phyloP scores from a whole-genome alignment of 2,888 invertebrate species.

The Adelphocoris suturalis region DNA sequence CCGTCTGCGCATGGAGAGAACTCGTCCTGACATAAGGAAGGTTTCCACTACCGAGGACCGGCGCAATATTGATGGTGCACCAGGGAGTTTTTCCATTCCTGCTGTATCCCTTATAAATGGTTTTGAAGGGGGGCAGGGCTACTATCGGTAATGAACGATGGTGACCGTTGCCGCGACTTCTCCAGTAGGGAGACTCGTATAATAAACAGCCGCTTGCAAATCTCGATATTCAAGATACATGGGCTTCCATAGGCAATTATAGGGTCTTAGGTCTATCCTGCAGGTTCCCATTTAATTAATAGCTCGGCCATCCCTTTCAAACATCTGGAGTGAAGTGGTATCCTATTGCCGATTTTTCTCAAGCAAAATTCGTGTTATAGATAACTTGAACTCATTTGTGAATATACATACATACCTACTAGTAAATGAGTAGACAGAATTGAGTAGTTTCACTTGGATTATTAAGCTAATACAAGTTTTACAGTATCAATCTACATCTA shows the following conservation, averaged over 20 bases:
- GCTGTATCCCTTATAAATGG: conserved; percentile 35
- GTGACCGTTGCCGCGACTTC: conserved; percentile 28
- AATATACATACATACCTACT: too few species aligned
- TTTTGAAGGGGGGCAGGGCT: not conserved
- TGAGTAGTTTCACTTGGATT: too few species aligned
- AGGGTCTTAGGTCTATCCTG: not conserved
- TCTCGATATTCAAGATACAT: conserved; percentile 55
- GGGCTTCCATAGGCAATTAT: conserved; percentile 30
- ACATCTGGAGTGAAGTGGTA: not conserved
- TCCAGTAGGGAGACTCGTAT: conserved; percentile 6
- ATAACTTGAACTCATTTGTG: too few species aligned
- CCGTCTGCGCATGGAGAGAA: conserved; percentile 1
- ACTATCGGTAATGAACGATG: conserved; percentile 42
- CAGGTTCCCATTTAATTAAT: not conserved
- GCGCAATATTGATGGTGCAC: conserved; percentile 36
- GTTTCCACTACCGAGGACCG: conserved; percentile 12
- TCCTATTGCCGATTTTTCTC: too few species aligned
- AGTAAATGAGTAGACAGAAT: too few species aligned
- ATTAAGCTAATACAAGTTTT: not conserved
- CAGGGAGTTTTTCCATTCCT: conserved; percentile 16
- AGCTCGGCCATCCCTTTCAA: not conserved
- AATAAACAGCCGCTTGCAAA: conserved; percentile 37
- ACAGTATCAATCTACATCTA: too few species aligned
- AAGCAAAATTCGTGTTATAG: too few species aligned
- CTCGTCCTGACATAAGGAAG: conserved; percentile 24